Evolutionary conservation across 2,797 vertebrate species (phyloP).

Genomic region (Myotis findleyi): DNA sequence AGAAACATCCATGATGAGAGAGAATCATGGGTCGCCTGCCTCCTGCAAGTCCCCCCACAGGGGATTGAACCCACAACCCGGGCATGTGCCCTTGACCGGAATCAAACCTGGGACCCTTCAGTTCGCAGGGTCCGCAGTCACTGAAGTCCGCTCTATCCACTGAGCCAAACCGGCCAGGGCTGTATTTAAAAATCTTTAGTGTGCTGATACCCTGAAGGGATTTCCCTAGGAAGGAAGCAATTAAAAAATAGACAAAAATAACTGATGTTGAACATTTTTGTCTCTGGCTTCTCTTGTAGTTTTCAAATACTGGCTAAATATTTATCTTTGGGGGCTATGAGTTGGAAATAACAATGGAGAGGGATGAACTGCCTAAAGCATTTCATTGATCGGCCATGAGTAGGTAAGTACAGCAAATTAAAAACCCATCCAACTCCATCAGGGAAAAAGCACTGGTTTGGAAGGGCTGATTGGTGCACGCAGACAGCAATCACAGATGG

Average conservation of each 20-base stretch:
- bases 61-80: no score
- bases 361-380: conserved; percentile 31
- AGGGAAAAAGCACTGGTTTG: not conserved
- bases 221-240: conserved; percentile 36
- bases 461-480: not conserved
- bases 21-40: no score
- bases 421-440: not conserved
- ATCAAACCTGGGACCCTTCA: no score
- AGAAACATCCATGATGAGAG: no score
- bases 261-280: not conserved
- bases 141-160: no score
- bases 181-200: not conserved
- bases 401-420: conserved; percentile 47
- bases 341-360: conserved; percentile 13
- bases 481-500: not conserved
- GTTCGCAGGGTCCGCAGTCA: no score
- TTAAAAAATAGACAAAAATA: conserved; percentile 25
- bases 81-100: no score
- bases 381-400: conserved; percentile 48
- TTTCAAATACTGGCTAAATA: conserved; percentile 57
- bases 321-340: conserved; percentile 32
- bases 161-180: no score
- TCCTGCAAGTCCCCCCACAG: no score
- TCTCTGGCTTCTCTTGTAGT: conserved; percentile 34
- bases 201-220: not conserved